These are phyloP conservation scores for Ictalurus furcatus DNA, from an alignment of 2,113 vertebrate species.

Conservation along the genomic window DNA sequence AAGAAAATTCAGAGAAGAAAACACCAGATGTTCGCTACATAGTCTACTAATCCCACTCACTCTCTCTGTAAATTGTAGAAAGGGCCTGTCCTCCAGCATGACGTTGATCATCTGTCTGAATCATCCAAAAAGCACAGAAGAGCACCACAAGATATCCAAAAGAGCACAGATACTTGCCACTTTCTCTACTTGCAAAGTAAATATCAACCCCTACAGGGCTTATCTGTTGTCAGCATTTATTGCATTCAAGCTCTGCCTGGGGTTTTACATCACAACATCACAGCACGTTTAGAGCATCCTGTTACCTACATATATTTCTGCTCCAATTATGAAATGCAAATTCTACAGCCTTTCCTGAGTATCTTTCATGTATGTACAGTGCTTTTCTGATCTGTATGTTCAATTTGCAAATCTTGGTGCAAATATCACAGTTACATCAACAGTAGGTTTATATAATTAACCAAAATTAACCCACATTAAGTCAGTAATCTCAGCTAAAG, in stretches of 20 bases:
- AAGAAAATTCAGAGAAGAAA: neutral
- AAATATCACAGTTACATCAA: neutral
- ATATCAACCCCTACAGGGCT: neutral
- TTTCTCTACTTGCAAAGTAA: neutral
- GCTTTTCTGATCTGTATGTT: neutral
- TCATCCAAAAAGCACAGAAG: neutral
- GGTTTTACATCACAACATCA: conserved; percentile 14
- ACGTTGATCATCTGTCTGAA: neutral
- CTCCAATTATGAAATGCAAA: neutral
- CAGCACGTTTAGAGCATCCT: neutral
- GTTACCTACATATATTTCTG: neutral
- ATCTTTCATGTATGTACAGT: neutral
- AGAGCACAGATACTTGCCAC: neutral
- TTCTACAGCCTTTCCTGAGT: neutral
- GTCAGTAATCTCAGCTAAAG: neutral
- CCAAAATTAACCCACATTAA: neutral
- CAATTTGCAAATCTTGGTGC: neutral
- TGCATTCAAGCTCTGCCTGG: neutral
- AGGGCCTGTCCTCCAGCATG: neutral
- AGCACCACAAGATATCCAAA: neutral
- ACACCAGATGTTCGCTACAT: conserved; percentile 8
- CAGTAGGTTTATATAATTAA: neutral
- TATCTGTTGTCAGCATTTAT: neutral
- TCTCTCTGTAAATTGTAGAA: neutral
- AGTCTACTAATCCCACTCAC: neutral